phyloP scores from a whole-genome alignment of 1,140 invertebrate genomes.

The Lethocerus indicus region DNA sequence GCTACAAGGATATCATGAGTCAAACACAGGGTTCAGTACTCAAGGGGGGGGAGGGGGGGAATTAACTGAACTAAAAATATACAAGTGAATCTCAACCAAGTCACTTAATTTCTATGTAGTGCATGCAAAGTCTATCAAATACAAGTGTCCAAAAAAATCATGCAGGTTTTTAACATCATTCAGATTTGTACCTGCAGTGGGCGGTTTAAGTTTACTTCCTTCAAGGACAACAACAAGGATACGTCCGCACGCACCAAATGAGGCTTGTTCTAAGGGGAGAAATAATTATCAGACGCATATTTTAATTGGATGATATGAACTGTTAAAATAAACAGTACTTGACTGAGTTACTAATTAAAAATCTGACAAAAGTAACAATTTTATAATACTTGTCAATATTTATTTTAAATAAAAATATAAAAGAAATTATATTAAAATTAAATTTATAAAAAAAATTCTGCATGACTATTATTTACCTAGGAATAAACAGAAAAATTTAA shows the following conservation, averaged over 20 bases:
- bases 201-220: constrained; percentile 24
- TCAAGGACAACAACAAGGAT: constrained; percentile 47
- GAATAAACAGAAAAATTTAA: neutral
- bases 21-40: too few relatives aligned
- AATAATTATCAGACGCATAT: constrained; percentile 3
- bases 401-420: neutral
- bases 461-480: neutral
- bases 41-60: too few relatives aligned
- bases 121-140: too few relatives aligned
- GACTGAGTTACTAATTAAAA: neutral
- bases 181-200: constrained; percentile 5
- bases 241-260: constrained; percentile 41
- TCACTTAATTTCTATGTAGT: too few relatives aligned
- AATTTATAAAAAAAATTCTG: neutral
- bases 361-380: neutral
- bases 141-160: too few relatives aligned
- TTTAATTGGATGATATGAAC: neutral
- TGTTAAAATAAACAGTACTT: neutral
- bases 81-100: too few relatives aligned
- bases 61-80: too few relatives aligned
- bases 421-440: neutral
- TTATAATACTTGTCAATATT: neutral
- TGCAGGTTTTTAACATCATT: too few relatives aligned
- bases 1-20: too few relatives aligned
- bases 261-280: constrained; percentile 29